phyloP scores from a whole-genome alignment of 2,113 vertebrate genomes.

The Pituophis catenifer region DNA sequence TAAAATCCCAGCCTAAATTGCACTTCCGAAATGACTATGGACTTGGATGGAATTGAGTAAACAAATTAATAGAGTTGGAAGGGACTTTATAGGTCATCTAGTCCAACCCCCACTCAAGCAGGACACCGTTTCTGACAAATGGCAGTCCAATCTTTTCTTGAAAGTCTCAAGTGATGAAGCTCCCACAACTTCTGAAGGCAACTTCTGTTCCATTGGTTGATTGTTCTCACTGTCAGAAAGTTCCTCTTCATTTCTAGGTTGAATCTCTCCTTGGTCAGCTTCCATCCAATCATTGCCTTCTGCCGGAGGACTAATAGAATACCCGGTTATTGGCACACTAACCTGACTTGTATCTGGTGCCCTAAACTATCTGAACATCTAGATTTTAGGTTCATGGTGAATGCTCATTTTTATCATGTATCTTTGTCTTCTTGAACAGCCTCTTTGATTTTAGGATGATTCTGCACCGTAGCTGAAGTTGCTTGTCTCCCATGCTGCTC shows the following conservation, averaged over 20 bases:
- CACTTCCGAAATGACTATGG: neutral
- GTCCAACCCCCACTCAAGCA: too few species aligned
- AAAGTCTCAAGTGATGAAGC: too few species aligned
- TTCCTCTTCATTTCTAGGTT: too few species aligned
- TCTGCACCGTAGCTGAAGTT: neutral
- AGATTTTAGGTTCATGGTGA: neutral
- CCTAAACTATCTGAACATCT: neutral
- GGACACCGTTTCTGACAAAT: too few species aligned
- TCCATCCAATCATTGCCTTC: neutral
- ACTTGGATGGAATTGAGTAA: neutral
- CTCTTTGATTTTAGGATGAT: neutral
- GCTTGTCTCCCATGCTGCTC: neutral
- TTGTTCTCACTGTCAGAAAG: too few species aligned
- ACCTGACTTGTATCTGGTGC: neutral
- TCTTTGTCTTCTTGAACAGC: neutral
- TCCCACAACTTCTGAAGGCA: too few species aligned
- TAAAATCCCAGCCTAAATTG: neutral
- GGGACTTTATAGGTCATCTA: too few species aligned
- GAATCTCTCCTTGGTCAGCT: too few species aligned
- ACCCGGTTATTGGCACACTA: neutral
- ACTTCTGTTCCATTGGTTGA: too few species aligned
- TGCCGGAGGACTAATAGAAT: neutral
- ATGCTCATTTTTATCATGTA: neutral
- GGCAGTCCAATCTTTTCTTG: too few species aligned
- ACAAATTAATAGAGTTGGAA: too few species aligned